Base-by-base conservation (phyloP, 2,113 vertebrate species). In the Tylochromis polylepis region DNA sequence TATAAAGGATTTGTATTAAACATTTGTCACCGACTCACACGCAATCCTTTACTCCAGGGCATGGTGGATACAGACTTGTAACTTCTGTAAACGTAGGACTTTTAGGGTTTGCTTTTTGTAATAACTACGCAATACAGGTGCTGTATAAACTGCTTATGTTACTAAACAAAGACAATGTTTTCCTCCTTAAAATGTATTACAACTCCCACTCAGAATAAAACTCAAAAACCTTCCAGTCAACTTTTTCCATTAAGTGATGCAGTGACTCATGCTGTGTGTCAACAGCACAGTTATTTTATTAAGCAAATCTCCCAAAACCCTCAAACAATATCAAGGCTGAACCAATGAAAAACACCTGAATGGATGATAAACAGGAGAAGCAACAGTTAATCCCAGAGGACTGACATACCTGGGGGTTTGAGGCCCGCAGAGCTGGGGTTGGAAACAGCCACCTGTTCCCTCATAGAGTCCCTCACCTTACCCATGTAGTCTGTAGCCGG, bases 401-500 rank as follows among this genome's bases (percentile, higher is more conserved):
- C 22, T 2, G 24, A 96, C 95, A 10, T 96, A 99, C 99, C 98
- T 94, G 96, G 87, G 72, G 96, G 91, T 93, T 99, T 99, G 92
- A 98, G 95, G 89, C 95, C 95, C 65, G 97, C 60, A 0, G 97
- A 96, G 88, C 96, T 75, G 77, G 98, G 96, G 82, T 97, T 97
- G 82, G 96, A 94, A 83, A 95, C 95, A 82, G 95, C 95, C 96
- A 97, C 98, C 94, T 97, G 98, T 5, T 99, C 98, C 89, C 97
- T 96, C 83, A 96, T 95, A 18, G 97, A 85, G 88, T 99, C 98
- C 88, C 96, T 98, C 97, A 98, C 97, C 95, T 98, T 98, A 93
- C 96, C 97, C 94, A 97, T 98, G 93, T 97, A 98, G 89, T 99
- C 99, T 12, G 98, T 96, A 29, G 97, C 96, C 41, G 96, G 97